Evolutionary conservation across 2,888 invertebrate genomes (phyloP).

Genomic region (Cyclophora albipunctata): DNA sequence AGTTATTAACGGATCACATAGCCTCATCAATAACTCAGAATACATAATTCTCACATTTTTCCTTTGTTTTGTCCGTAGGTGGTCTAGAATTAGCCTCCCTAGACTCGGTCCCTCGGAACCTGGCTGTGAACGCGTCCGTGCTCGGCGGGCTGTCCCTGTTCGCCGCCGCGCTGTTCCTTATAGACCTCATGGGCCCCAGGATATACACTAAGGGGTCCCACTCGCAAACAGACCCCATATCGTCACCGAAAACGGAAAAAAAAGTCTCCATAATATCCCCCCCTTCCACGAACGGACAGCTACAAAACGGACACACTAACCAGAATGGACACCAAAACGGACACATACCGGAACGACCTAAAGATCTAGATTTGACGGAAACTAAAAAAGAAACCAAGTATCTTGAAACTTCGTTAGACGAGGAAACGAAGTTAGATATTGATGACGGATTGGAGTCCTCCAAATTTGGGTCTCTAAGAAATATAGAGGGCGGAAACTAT

Average conservation of each 20-base stretch:
- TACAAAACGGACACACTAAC: conserved; percentile 30
- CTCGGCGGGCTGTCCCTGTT: conserved; percentile 80
- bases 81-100: conserved; percentile 81
- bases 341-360: conserved; percentile 44
- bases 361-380: conserved; percentile 47
- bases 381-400: conserved; percentile 34
- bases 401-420: conserved; percentile 19
- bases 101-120: conserved; percentile 80
- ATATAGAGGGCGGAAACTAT: conserved; percentile 55
- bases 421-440: conserved; percentile 25
- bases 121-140: conserved; percentile 82
- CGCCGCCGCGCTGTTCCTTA: conserved; percentile 80
- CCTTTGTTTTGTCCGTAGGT: conserved; percentile 48
- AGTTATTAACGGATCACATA: no score
- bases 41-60: not conserved
- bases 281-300: conserved; percentile 30
- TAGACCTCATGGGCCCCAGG: conserved; percentile 78
- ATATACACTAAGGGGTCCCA: conserved; percentile 58
- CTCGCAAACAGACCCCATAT: conserved; percentile 53
- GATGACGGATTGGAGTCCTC: conserved; percentile 52
- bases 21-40: no score
- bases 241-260: conserved; percentile 46
- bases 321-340: conserved; percentile 28
- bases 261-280: conserved; percentile 48
- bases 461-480: conserved; percentile 65